Evolutionary conservation across 2,113 vertebrate species (phyloP).

Genomic region (Chascanopsetta lugubris): DNA sequence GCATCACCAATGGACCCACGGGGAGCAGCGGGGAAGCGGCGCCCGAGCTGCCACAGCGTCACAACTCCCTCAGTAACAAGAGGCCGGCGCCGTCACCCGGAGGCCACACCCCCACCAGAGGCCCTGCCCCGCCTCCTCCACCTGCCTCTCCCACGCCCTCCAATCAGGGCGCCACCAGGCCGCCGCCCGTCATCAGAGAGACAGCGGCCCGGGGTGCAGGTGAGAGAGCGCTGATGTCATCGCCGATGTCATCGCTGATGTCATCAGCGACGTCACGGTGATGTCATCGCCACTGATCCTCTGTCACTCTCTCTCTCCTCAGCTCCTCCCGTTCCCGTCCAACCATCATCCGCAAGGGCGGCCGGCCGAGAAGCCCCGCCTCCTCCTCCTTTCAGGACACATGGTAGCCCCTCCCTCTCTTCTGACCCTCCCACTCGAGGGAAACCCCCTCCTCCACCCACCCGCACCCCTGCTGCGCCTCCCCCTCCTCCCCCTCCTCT

Average conservation of each 20-base stretch:
- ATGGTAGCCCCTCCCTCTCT: conserved; percentile 75
- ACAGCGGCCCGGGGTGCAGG: conserved; percentile 73
- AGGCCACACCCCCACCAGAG: conserved; percentile 84
- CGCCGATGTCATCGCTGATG: background rate
- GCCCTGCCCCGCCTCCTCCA: conserved; percentile 76
- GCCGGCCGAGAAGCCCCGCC: conserved; percentile 88
- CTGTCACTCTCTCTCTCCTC: conserved; percentile 30
- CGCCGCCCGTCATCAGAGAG: conserved; percentile 69
- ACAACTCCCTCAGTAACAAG: conserved; percentile 92
- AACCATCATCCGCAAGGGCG: conserved; percentile 67
- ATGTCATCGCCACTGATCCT: background rate
- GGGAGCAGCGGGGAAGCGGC: conserved; percentile 77
- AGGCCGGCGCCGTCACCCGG: conserved; percentile 81
- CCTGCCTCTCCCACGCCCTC: conserved; percentile 71
- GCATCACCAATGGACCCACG: conserved; percentile 85
- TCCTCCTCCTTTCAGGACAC: conserved; percentile 87
- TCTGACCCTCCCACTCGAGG: conserved; percentile 83
- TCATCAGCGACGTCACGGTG: background rate
- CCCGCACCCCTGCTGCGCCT: conserved; percentile 85
- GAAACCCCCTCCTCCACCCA: conserved; percentile 86
- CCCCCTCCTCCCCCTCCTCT: conserved; percentile 89
- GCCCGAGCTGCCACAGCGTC: conserved; percentile 90
- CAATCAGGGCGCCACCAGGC: conserved; percentile 69
- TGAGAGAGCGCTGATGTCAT: conserved; percentile 24
- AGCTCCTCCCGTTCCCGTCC: conserved; percentile 82